Evolutionary conservation across 2,888 invertebrate species (phyloP), one percentile per base, ranked within the genome.

Genomic region (Galerucella pusilla): DNA sequence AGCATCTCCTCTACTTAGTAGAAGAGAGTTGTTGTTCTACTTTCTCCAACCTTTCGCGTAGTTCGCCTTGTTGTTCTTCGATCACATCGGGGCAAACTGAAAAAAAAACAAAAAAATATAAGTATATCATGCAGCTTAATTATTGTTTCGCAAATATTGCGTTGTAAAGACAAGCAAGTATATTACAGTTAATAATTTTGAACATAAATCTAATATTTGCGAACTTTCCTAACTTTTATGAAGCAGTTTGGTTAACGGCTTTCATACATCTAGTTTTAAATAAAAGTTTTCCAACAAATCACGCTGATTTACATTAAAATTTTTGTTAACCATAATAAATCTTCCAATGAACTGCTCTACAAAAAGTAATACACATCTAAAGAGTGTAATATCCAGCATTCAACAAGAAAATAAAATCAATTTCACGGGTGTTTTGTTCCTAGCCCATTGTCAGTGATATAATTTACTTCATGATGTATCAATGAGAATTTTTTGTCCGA

Each of bases 41-140:
- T 75, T 35, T 78, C 78, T 35, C 74, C 76, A 57, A 76, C 74
- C 60, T 75, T 73, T 46, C 78, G 77, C 54, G 71, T 77, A 14
- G 78, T 78, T 68, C 80, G 79, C 74, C 80, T 77, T n/a, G 77
- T 16, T 65, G 42, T 73, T 70, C 80, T 77, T 73, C 74, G 81
- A 78, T 77, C 83, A 81, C 77, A 81, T 80, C 80, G 82, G 78
- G 81, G 81, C 82, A 83, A 83, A 81, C 86, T 86, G 85, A 74
- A 85, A 85, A 74, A 85, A 74, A 81, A 79, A 80, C 80, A 81
- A 61, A 61, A 61, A 61, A 4, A 61, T 61, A 20, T 61, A 28
- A 12, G 11, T 12, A 12, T 16, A 2, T 59, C 10, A 7, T 35
- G 7, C 5, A 35, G 5, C 5, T 0, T 35, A 35, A 35, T 7